phyloP scores from a whole-genome alignment of 2,888 invertebrate genomes.

The Gisinianus flammeolus region DNA sequence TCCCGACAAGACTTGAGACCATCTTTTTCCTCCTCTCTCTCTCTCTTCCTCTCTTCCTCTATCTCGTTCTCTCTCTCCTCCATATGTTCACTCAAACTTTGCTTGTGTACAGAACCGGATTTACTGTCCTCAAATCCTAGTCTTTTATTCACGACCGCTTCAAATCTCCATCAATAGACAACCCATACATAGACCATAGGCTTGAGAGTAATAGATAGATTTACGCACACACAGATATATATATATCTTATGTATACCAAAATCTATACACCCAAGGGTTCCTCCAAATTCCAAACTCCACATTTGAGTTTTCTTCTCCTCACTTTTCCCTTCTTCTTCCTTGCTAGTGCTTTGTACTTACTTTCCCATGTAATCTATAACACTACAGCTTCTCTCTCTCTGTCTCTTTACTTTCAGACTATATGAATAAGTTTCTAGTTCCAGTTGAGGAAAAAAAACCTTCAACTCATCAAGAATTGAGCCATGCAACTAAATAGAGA shows the following conservation, averaged over 20 bases:
- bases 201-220: not conserved
- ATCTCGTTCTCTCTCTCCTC: constrained; percentile 34
- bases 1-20: too few relatives aligned
- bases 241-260: too few relatives aligned
- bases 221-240: not conserved
- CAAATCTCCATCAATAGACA: constrained; percentile 31
- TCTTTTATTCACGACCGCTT: constrained; percentile 26
- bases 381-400: not conserved
- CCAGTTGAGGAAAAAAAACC: not conserved
- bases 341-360: not conserved
- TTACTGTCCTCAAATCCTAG: constrained; percentile 32
- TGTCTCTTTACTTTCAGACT: not conserved
- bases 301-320: constrained; percentile 4
- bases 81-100: constrained; percentile 24
- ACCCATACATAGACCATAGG: not conserved
- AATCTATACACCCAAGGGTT: too few relatives aligned
- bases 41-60: constrained; percentile 27
- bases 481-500: constrained; percentile 6
- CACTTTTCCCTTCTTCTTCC: not conserved
- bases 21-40: constrained; percentile 29
- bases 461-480: constrained; percentile 1
- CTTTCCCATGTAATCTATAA: too few relatives aligned
- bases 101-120: constrained; percentile 27
- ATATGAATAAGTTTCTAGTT: not conserved
- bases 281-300: too few relatives aligned